Evolutionary conservation across 2,797 vertebrate genomes (phyloP).

Genomic region (Cyclura pinguis): DNA sequence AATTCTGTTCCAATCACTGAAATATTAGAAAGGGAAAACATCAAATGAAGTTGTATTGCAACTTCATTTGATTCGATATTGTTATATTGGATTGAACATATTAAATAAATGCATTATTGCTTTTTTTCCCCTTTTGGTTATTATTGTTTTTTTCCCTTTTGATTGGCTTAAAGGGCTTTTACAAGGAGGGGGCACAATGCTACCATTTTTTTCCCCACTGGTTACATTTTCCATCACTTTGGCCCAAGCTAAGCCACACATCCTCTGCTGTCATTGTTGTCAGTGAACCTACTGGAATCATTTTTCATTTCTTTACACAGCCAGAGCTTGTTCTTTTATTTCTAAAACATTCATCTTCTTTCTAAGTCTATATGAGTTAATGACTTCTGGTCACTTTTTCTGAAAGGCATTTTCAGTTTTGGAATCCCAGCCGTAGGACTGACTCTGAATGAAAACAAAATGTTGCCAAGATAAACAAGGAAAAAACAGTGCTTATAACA

Average conservation of each 20-base stretch:
- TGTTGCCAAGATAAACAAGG: no score
- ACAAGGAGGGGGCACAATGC: background rate
- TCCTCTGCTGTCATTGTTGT: background rate
- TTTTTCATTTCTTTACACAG: conserved; percentile 27
- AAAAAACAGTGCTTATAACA: no score
- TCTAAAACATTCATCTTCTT: conserved; percentile 8
- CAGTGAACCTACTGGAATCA: background rate
- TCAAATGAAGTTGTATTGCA: background rate
- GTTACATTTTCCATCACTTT: conserved; percentile 1
- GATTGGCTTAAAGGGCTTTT: background rate
- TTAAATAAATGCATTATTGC: background rate
- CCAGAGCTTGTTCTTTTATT: conserved; percentile 20
- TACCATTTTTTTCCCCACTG: background rate
- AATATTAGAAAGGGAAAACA: background rate
- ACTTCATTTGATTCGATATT: no score
- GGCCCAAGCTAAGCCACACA: background rate
- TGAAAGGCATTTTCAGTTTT: conserved; percentile 19
- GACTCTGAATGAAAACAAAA: conserved; percentile 38
- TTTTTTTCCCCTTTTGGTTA: background rate
- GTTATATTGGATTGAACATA: background rate
- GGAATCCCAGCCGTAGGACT: conserved; percentile 9
- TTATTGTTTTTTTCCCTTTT: background rate
- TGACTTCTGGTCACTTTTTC: conserved; percentile 48
- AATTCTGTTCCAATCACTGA: background rate
- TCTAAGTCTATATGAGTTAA: background rate